phyloP scores from a whole-genome alignment of 2,888 invertebrate species.

The Drosophila lacicola region DNA sequence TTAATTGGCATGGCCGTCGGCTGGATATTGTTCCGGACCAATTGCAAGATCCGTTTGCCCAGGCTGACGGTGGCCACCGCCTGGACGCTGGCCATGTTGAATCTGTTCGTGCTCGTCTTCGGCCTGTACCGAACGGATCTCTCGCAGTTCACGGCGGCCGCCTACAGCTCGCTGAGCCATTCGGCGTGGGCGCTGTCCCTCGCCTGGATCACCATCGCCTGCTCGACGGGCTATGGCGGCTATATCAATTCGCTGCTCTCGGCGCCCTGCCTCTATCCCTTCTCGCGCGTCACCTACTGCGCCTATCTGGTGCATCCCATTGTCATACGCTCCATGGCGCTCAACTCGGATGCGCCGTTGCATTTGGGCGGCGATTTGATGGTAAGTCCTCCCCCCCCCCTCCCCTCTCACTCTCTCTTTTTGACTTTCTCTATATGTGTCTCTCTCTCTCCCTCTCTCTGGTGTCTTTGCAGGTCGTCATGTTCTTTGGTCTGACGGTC shows the following conservation, averaged over 20 bases:
- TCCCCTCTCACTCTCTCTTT: not conserved
- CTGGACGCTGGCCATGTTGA: slow-evolving; percentile 89
- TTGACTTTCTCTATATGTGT: not conserved
- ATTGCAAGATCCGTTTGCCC: slow-evolving; percentile 90
- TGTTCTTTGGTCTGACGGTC: slow-evolving; percentile 93
- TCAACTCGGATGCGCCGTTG: slow-evolving; percentile 93
- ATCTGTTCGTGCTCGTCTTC: slow-evolving; percentile 91
- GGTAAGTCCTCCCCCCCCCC: slow-evolving; percentile 85
- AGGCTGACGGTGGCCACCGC: slow-evolving; percentile 89
- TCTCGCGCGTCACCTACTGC: slow-evolving; percentile 94
- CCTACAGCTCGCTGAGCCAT: slow-evolving; percentile 93
- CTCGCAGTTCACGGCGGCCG: slow-evolving; percentile 89
- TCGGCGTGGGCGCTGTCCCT: slow-evolving; percentile 93
- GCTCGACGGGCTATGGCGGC: slow-evolving; percentile 94
- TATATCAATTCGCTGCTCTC: slow-evolving; percentile 90
- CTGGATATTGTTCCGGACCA: slow-evolving; percentile 93
- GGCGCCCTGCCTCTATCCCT: slow-evolving; percentile 92
- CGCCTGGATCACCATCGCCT: slow-evolving; percentile 94
- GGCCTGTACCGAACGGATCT: slow-evolving; percentile 91
- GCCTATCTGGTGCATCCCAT: slow-evolving; percentile 94
- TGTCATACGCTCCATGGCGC: slow-evolving; percentile 91
- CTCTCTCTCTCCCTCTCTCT: not conserved
- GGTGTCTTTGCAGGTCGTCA: slow-evolving; percentile 87
- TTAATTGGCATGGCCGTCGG: slow-evolving; percentile 93
- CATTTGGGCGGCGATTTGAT: slow-evolving; percentile 92